A percentile compares a stretch with the other conserved stretches of the same genome.
These are phyloP conservation scores for Chaetops frenatus DNA, from an alignment of 2,113 vertebrate genomes.

Conservation along the genomic window DNA sequence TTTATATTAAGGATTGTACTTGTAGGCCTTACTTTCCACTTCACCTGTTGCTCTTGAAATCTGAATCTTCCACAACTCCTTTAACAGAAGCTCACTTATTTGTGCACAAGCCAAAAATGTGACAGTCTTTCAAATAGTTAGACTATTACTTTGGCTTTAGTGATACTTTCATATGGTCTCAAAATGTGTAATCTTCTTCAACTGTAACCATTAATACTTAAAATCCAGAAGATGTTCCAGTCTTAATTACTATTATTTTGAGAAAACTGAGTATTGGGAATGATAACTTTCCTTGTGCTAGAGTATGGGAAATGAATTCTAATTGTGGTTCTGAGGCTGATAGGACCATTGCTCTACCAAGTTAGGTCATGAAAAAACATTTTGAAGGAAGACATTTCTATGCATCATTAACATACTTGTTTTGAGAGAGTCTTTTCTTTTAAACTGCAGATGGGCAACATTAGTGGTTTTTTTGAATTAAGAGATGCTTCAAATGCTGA, in stretches of 20 bases:
- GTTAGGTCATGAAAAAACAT: background rate
- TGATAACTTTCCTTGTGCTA: background rate
- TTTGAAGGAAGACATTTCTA: background rate
- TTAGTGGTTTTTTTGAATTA: background rate
- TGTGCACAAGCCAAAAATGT: fast-evolving
- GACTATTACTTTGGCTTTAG: background rate
- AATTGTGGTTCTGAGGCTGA: background rate
- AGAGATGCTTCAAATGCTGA: background rate
- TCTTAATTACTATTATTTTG: background rate
- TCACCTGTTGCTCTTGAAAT: background rate
- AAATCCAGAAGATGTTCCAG: background rate
- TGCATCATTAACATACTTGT: background rate
- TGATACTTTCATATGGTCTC: background rate
- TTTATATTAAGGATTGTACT: background rate
- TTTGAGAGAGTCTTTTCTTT: background rate
- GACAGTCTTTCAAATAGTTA: background rate
- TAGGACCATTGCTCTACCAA: background rate
- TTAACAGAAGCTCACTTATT: background rate
- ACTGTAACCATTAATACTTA: background rate
- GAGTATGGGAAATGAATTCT: background rate
- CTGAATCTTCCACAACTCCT: background rate
- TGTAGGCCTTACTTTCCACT: background rate
- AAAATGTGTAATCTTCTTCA: background rate
- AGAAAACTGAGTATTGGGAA: background rate
- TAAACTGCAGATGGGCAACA: fast-evolving